Base-by-base conservation (phyloP, 2,113 vertebrate genomes). In the Barnardius zonarius region DNA sequence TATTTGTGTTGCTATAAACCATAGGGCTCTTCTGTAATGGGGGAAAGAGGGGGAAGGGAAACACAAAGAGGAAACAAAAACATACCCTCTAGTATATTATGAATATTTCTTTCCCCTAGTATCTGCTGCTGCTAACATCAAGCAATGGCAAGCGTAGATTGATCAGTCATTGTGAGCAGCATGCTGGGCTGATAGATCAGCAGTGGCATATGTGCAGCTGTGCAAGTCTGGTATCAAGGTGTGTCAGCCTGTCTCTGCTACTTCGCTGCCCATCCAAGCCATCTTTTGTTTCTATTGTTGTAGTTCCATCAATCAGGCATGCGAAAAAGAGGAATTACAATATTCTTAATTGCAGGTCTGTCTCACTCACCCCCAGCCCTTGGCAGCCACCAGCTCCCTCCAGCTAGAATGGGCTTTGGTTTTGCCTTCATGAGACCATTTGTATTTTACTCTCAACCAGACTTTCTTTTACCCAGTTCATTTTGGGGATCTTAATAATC, bases 121-220 rank as follows among this genome's bases (percentile, higher is more conserved):
- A 10, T 54, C 70, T 57, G 77, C 92, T 82, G 67, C 28, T 67
- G 78, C 66, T 63, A 28, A 72, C 61, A 77, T 62, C 88, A 95
- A 90, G 76, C 83, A 90, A 87, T 70, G 91, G 90, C 87, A 94
- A 74, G 78, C 13, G 88, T 75, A 95, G 95, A 94, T 61, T 92
- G 95, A 97, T 97, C 94, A 92, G 92, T 72, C 31, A 22, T 27
- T 4, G 10, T 25, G 17, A 78, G 94, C 51, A 68, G 79, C 94
- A 77, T 86, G 75, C 96, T 88, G 61, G 14, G 88, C 97, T 96
- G 97, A 93, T 69, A 83, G 90, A 97, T 95, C 96, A 96, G 91
- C 95, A 52, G 89, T 89, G 94, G 95, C 94, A 74, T 89, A 92
- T 83, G 88, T 82, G 81, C 95, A 97, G 97, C 96, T 97, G 96